Evolutionary conservation across 2,113 vertebrate species (phyloP).

Genomic region (Apteryx owenii): DNA sequence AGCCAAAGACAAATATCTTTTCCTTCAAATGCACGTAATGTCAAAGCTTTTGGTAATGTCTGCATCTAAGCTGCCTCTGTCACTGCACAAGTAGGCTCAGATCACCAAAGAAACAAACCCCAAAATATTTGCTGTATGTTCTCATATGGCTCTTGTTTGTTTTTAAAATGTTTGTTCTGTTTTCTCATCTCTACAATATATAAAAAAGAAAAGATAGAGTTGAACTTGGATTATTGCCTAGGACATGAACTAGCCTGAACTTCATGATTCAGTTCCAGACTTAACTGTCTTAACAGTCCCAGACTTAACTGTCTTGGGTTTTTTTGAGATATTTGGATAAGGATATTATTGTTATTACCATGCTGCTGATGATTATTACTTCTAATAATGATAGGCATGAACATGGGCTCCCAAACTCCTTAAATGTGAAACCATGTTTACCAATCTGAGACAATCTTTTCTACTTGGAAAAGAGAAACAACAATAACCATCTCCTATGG

Average conservation of each 20-base stretch:
- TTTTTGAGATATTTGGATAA: neutral
- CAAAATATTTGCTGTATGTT: neutral
- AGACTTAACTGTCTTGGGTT: neutral
- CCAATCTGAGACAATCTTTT: neutral
- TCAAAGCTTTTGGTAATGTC: neutral
- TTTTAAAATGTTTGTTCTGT: neutral
- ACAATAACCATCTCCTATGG: neutral
- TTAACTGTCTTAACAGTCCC: neutral
- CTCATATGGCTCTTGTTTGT: neutral
- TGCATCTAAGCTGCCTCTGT: neutral
- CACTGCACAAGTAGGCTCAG: neutral
- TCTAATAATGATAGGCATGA: neutral
- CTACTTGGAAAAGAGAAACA: neutral
- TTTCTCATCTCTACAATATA: neutral
- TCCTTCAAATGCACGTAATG: neutral
- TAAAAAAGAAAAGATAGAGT: neutral
- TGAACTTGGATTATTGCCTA: neutral
- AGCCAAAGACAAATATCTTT: neutral
- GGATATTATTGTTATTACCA: neutral
- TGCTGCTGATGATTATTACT: neutral
- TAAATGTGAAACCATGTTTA: neutral
- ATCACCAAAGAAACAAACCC: neutral
- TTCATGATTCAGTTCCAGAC: neutral
- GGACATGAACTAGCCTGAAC: neutral
- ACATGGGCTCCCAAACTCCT: neutral